Base-by-base conservation (phyloP, 1,140 invertebrate genomes). In the Drosophila nigrodunni region DNA sequence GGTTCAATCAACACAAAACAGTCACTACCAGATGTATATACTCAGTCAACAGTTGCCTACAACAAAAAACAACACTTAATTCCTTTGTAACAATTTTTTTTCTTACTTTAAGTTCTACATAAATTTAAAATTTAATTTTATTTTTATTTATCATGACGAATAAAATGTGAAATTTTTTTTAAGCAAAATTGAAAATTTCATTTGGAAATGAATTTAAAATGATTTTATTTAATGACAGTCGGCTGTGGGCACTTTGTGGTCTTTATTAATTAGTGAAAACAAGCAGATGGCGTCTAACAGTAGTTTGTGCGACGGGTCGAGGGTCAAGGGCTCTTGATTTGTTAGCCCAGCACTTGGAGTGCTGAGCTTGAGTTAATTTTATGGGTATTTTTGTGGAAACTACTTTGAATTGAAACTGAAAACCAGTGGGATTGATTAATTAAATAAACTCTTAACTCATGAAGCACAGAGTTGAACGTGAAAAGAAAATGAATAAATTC, bases 111-210 rank as follows among this genome's bases (percentile, higher is more conserved):
- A 43, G 9, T 46, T 70, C 67, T 61, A 55, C 2, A 6, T 43
- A 21, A 69, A 49, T 37, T 44, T 68, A 74, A 74, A 74, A 69
- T 69, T 15, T 11, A 74, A 61, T 61, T 69, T 73, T 73, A 73
- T 54, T 52, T 59, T 60, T 67, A 54, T 25, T 68, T 46, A 60
- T 25, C 52, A 46, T 50, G n/a, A 46, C 30, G 15, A 59, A 59
- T 62, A 35, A 39, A 39, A 35, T 49, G 37, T 25, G 9, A 18
- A 58, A 44, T 44, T 25, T 25, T 25, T 0, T 25, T 25, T 15
- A 15, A 25, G 25, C 25, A 25, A 25, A 30, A 25, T 58, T 58
- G 30, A 18, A n/a, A 44, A 34, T 11, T 49, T 8, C 39, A 41
- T 11, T 41, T 46, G 10, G 5, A 13, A 50, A 50, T 25, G 9